Evolutionary conservation across 2,888 invertebrate species (phyloP).

Genomic region (Philereme transversata): DNA sequence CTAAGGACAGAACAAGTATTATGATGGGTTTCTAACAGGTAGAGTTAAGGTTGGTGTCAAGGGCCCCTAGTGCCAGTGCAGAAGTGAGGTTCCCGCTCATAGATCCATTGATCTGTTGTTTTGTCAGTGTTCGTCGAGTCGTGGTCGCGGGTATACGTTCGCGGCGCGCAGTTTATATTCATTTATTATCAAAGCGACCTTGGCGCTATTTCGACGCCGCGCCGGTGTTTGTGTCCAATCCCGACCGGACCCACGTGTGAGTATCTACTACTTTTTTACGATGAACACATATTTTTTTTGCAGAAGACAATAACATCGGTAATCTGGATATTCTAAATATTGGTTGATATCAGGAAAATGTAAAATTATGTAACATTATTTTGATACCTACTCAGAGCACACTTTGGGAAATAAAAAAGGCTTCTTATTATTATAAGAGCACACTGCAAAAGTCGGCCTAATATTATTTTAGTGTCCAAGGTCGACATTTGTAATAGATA

Average conservation of each 20-base stretch:
- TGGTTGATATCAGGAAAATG: background rate
- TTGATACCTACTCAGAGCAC: too few species aligned
- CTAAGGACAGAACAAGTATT: too few species aligned
- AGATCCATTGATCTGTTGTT: background rate
- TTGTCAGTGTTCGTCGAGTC: constrained; percentile 22
- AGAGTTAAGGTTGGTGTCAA: too few species aligned
- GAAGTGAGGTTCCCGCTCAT: too few species aligned
- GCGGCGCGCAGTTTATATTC: constrained; percentile 34
- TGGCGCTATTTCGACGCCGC: constrained; percentile 64
- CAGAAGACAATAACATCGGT: background rate
- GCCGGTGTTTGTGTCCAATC: constrained; percentile 44
- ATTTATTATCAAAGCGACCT: constrained; percentile 55
- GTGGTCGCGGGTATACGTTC: constrained; percentile 35
- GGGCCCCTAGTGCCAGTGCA: too few species aligned
- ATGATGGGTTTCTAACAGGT: too few species aligned
- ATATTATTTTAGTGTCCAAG: too few species aligned
- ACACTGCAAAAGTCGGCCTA: too few species aligned
- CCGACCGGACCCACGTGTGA: constrained; percentile 53
- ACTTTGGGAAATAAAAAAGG: too few species aligned
- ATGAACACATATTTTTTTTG: background rate
- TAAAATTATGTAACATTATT: background rate
- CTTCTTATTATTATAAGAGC: too few species aligned
- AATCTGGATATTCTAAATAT: background rate
- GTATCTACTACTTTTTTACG: constrained; percentile 44
- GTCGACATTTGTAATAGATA: background rate